Evolutionary conservation across 2,888 invertebrate species (phyloP).

Genomic region (Ophion ventricosus): DNA sequence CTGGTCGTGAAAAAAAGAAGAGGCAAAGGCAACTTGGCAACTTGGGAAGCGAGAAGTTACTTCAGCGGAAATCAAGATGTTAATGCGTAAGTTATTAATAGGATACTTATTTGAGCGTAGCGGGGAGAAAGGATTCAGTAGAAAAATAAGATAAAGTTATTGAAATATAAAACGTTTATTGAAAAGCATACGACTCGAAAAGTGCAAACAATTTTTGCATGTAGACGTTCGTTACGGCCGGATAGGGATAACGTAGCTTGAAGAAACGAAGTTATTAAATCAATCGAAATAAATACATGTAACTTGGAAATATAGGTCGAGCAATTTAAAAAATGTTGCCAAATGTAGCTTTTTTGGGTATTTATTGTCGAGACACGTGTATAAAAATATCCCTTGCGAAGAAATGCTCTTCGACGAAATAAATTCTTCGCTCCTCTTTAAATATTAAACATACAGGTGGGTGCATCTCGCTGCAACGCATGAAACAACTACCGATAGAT

Average conservation of each 20-base stretch:
- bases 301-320: neutral
- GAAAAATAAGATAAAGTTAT: neutral
- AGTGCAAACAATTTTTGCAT: neutral
- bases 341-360: neutral
- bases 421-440: neutral
- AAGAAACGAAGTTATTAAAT: neutral
- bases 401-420: neutral
- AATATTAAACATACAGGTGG: neutral
- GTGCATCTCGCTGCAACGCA: slow-evolving; percentile 9
- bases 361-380: neutral
- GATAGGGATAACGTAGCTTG: neutral
- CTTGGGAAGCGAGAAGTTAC: neutral
- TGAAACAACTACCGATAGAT: neutral
- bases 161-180: neutral
- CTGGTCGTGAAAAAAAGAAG: slow-evolving; percentile 6
- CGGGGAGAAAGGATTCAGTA: neutral
- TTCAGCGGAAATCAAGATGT: neutral
- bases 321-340: neutral
- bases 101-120: neutral
- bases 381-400: neutral
- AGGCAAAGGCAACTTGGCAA: neutral
- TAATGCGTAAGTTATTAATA: slow-evolving; percentile 23
- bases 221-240: neutral
- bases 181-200: neutral
- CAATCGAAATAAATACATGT: neutral